A percentile compares a stretch with the other conserved stretches of the same genome.
Conservation (phyloP, 2,888 invertebrate species). For the Hermaeophaga mercurialis region DNA sequence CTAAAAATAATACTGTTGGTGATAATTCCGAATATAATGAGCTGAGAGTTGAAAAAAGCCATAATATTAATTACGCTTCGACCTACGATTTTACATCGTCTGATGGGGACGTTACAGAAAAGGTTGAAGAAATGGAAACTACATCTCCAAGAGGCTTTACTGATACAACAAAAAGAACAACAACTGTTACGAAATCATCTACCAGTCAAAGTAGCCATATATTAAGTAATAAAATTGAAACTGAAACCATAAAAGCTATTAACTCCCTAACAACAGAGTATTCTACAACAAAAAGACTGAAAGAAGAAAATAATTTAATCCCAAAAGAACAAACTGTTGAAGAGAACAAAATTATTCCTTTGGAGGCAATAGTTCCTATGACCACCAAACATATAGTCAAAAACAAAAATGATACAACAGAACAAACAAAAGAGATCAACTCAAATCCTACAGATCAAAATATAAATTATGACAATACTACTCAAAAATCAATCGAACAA, state of each 20-base stretch:
- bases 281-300: conserved; percentile 27
- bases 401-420: not conserved
- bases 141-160: conserved; percentile 30
- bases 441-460: conserved; percentile 7
- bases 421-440: not conserved
- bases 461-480: not conserved
- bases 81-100: conserved; percentile 64
- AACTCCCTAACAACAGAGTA: conserved; percentile 29
- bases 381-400: not conserved
- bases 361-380: conserved; percentile 40
- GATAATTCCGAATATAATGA: conserved; percentile 49
- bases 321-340: conserved; percentile 39
- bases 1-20: conserved; percentile 44
- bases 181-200: conserved; percentile 40
- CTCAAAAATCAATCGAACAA: conserved; percentile 1
- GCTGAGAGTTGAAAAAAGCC: conserved; percentile 56
- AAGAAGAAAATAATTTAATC: conserved; percentile 25
- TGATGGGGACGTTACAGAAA: conserved; percentile 28
- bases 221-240: conserved; percentile 53
- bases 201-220: conserved; percentile 42
- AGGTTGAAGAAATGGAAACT: conserved; percentile 25
- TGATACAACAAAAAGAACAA: conserved; percentile 39
- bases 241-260: conserved; percentile 43
- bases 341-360: conserved; percentile 49
- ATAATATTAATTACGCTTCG: conserved; percentile 59